Evolutionary conservation across 2,113 vertebrate genomes (phyloP).

Genomic region (Aplodontia rufa): DNA sequence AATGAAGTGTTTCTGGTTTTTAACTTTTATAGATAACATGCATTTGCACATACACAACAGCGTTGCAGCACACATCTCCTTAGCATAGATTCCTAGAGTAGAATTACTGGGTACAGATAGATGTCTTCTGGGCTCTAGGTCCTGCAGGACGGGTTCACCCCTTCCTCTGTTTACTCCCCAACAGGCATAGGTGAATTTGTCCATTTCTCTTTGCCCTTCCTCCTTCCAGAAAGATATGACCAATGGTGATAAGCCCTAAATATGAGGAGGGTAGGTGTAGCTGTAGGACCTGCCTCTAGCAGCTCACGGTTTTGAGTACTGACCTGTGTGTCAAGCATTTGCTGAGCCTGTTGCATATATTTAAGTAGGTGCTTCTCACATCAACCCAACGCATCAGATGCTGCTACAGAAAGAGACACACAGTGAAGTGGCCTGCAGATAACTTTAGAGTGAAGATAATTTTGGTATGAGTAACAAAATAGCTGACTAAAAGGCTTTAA

Average conservation of each 20-base stretch:
- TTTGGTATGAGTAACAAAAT: not conserved
- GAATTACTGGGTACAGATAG: not conserved
- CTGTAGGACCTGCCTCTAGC: not conserved
- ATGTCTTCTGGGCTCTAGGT: not conserved
- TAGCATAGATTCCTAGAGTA: not conserved
- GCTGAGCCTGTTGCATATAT: not conserved
- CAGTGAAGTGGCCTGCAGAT: not conserved
- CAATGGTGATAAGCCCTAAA: not conserved
- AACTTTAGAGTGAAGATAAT: not conserved
- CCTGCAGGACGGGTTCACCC: not conserved
- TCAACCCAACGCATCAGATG: not conserved
- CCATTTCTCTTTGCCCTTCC: not conserved
- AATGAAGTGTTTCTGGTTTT: not conserved
- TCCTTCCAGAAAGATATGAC: not conserved
- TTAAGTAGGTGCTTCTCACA: not conserved
- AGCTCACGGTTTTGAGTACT: not conserved
- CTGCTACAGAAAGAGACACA: not conserved
- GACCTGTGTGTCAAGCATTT: not conserved
- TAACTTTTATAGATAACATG: not conserved
- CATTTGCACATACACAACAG: too few relatives aligned
- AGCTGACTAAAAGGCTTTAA: not conserved
- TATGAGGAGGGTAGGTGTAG: not conserved
- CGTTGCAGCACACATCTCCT: not conserved
- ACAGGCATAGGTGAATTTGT: not conserved
- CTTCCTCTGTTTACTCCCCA: not conserved